phyloP scores from a whole-genome alignment of 2,797 vertebrate genomes.

The Orientallactaga sibirica region DNA sequence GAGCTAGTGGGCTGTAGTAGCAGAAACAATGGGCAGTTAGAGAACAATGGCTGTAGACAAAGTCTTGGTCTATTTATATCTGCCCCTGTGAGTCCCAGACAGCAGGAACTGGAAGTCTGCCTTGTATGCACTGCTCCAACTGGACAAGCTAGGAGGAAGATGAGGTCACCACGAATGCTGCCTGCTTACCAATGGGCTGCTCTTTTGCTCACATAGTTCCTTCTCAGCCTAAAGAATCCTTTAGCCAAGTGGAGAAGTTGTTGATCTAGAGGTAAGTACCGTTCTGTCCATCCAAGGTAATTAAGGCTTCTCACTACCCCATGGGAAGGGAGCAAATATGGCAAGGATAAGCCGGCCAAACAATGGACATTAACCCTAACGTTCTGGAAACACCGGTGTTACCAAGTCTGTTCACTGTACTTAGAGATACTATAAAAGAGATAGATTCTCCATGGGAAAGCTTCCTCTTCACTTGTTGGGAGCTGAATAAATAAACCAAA shows the following conservation, averaged over 20 bases:
- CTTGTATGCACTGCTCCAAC: conserved; percentile 76
- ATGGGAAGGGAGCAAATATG: neutral
- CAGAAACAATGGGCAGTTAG: conserved; percentile 81
- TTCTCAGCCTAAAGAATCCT: conserved; percentile 48
- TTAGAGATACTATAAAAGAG: neutral
- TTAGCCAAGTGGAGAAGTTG: neutral
- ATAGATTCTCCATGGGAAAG: neutral
- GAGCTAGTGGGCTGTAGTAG: neutral
- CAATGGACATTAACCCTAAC: neutral
- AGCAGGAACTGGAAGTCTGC: conserved; percentile 84
- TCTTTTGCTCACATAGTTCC: conserved; percentile 22
- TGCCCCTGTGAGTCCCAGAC: conserved; percentile 82
- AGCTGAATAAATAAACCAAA: neutral
- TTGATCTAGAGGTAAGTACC: neutral
- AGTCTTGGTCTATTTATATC: conserved; percentile 84
- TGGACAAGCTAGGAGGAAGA: conserved; percentile 78
- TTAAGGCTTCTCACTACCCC: neutral
- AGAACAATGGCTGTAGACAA: conserved; percentile 81
- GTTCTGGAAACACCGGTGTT: neutral
- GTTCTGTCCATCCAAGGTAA: neutral
- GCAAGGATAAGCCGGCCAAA: neutral
- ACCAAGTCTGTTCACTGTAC: neutral
- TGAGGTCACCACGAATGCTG: conserved; percentile 74
- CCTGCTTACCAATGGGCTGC: conserved; percentile 64
- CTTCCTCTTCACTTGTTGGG: neutral